Evolutionary conservation across 2,888 invertebrate genomes (phyloP).

Genomic region (Clunio marinus): DNA sequence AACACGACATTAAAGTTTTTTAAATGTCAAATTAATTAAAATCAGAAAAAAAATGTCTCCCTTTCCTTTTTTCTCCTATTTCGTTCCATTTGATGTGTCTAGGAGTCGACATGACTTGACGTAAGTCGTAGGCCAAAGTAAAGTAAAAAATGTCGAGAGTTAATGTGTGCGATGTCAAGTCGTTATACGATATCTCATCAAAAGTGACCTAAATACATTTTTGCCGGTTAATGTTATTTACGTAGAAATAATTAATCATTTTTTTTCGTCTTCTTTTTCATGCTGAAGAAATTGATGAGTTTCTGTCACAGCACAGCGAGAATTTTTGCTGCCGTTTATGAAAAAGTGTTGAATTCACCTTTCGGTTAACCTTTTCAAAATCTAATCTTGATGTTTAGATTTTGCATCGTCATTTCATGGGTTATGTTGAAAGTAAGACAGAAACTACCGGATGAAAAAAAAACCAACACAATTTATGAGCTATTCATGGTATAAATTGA

Average conservation of each 20-base stretch:
- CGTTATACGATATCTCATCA: conserved; percentile 5
- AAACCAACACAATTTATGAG: too few relatives aligned
- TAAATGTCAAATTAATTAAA: conserved; percentile 39
- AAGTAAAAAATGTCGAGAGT: background rate
- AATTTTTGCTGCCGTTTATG: background rate
- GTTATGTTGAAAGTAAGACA: too few relatives aligned
- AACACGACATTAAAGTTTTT: conserved; percentile 16
- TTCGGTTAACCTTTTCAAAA: conserved; percentile 18
- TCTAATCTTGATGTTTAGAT: background rate
- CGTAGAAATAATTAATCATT: conserved; percentile 32
- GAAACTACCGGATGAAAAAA: too few relatives aligned
- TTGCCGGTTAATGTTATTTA: background rate
- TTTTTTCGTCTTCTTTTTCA: background rate
- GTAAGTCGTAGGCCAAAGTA: conserved; percentile 3
- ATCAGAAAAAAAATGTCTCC: conserved; percentile 14
- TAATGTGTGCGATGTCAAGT: conserved; percentile 7
- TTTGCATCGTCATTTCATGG: background rate
- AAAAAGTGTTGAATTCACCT: conserved; percentile 31
- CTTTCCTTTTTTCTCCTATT: background rate
- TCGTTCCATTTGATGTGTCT: conserved; percentile 1
- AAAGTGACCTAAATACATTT: background rate
- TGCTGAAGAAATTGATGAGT: conserved; percentile 32
- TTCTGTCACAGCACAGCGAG: conserved; percentile 29
- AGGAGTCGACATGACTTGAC: background rate
- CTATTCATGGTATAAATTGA: too few relatives aligned